These are phyloP conservation scores for human (Homo sapiens) DNA, from an alignment of 2,113 vertebrate species.

Conservation along the genomic window DNA sequence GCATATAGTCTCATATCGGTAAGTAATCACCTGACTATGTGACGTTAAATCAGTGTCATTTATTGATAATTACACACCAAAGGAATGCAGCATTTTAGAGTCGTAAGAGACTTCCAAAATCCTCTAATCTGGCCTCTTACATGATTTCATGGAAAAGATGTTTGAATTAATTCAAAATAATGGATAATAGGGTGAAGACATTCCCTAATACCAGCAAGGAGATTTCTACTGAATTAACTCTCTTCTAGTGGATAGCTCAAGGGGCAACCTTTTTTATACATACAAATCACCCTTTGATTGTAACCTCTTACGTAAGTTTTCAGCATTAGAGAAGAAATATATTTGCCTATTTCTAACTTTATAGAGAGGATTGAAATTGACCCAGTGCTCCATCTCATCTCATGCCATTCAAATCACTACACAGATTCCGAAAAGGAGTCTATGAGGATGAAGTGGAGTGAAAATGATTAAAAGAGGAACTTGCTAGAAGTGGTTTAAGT, in stretches of 20 bases:
- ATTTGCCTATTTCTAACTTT: not conserved
- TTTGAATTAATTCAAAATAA: not conserved
- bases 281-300: not conserved
- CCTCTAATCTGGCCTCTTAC: not conserved
- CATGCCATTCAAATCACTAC: not conserved
- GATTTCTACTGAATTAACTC: not conserved
- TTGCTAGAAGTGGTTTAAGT: not conserved
- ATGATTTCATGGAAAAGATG: not conserved
- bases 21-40: not conserved
- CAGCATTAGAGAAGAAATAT: not conserved
- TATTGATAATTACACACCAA: not conserved
- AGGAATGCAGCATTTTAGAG: not conserved
- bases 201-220: not conserved
- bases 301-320: not conserved
- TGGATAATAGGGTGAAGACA: not conserved
- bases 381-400: not conserved
- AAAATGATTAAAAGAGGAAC: not conserved
- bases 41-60: not conserved
- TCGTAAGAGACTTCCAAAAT: not conserved
- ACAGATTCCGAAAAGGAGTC: not conserved
- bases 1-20: fast-evolving
- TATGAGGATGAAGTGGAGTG: not conserved
- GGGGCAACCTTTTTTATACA: not conserved
- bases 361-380: not conserved
- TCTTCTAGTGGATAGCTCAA: not conserved